A percentile compares a stretch with the other conserved stretches of the same genome.
Conservation (phyloP, 2,113 vertebrate species). For the Motacilla tschutschensis region DNA sequence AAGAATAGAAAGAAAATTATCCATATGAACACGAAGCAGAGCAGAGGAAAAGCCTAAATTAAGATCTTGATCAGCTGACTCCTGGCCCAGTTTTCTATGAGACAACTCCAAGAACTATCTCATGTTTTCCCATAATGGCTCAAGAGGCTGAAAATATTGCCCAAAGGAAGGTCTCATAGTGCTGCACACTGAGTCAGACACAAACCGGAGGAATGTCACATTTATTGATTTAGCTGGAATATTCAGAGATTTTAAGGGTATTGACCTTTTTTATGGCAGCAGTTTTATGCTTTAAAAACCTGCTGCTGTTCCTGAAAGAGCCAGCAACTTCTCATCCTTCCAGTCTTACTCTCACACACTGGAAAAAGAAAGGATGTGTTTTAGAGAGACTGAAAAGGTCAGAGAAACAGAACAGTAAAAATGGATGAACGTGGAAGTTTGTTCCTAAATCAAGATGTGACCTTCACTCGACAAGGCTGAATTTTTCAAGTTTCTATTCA, state of each 20-base stretch:
- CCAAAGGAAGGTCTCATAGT: not conserved
- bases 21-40: not conserved
- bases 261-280: not conserved
- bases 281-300: not conserved
- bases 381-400: not conserved
- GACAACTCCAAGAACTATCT: not conserved
- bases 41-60: slow-evolving; percentile 2
- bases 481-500: not conserved
- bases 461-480: not conserved
- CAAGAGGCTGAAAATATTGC: not conserved
- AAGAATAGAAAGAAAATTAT: not conserved
- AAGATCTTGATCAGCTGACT: not conserved
- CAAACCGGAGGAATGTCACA: not conserved
- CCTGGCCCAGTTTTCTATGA: not conserved
- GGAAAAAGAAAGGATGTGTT: not conserved
- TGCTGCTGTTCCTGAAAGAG: not conserved
- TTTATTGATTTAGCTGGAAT: not conserved
- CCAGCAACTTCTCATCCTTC: not conserved
- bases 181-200: not conserved
- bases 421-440: not conserved
- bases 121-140: slow-evolving; percentile 3
- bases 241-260: not conserved
- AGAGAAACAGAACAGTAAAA: slow-evolving; percentile 1
- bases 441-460: not conserved
- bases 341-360: not conserved